Evolutionary conservation across 2,113 vertebrate genomes (phyloP).

Genomic region (Heterotis niloticus): DNA sequence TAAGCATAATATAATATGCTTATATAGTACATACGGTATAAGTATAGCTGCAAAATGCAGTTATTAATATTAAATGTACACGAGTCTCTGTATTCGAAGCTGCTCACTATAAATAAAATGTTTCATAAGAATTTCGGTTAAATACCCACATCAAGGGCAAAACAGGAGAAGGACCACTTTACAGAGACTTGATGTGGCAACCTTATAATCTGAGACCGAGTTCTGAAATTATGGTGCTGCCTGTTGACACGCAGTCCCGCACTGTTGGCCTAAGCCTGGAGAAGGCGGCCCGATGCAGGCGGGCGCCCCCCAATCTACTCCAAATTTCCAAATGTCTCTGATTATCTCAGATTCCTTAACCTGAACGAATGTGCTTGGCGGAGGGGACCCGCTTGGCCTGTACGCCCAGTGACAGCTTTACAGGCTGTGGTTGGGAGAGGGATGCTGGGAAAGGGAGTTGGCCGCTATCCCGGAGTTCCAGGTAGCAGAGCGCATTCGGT

Average conservation of each 20-base stretch:
- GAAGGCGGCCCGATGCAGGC: neutral
- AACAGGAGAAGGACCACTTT: no score
- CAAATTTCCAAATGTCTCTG: conserved; percentile 33
- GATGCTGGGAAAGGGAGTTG: conserved; percentile 77
- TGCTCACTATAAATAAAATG: no score
- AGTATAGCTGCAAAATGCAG: no score
- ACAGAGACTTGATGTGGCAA: no score
- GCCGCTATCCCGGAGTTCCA: conserved; percentile 77
- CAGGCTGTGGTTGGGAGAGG: conserved; percentile 67
- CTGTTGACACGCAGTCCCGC: neutral
- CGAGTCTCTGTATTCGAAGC: no score
- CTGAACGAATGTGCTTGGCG: conserved; percentile 59
- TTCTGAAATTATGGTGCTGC: neutral
- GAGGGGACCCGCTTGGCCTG: conserved; percentile 72
- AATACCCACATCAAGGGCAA: no score
- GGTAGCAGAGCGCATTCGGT: conserved; percentile 78
- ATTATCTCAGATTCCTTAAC: conserved; percentile 34
- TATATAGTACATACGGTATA: no score
- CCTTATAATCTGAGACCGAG: neutral
- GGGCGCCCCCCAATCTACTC: neutral
- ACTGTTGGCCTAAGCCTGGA: neutral
- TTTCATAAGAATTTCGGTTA: no score
- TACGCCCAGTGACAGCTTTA: conserved; percentile 82
- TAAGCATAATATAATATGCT: no score
- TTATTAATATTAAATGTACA: no score